Percentiles rank a stretch among this genome's conserved stretches.
phyloP scores from a whole-genome alignment of 92 coral and sea anemone genomes.

The Porites rus region DNA sequence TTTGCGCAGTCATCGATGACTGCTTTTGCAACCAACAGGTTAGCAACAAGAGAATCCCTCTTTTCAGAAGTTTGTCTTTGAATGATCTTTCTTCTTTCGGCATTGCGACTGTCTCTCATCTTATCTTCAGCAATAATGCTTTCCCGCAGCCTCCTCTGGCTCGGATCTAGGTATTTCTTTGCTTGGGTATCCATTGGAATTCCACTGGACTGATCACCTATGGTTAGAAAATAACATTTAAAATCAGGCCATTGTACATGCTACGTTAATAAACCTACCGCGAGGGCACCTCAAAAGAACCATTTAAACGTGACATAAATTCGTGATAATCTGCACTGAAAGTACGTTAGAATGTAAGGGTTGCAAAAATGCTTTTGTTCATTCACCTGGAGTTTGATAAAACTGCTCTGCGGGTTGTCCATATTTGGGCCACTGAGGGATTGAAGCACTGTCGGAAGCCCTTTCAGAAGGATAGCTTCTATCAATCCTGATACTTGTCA shows the following conservation, averaged over 20 bases:
- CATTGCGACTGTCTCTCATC: constrained; percentile 9
- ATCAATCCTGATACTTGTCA: constrained; percentile 18
- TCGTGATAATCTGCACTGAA: too few relatives aligned
- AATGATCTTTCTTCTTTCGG: constrained; percentile 8
- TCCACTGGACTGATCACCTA: background rate
- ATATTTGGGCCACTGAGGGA: background rate
- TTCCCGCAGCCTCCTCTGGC: background rate
- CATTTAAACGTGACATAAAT: too few relatives aligned
- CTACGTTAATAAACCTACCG: too few relatives aligned
- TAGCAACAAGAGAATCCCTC: constrained; percentile 19
- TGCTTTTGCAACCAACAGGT: constrained; percentile 4
- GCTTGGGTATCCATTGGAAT: background rate
- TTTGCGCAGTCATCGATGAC: background rate
- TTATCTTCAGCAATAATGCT: background rate
- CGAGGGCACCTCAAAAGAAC: too few relatives aligned
- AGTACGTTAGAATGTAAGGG: too few relatives aligned
- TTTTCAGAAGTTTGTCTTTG: background rate
- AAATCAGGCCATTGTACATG: too few relatives aligned
- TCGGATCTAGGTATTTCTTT: background rate
- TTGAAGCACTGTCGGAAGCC: background rate
- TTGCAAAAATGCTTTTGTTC: too few relatives aligned
- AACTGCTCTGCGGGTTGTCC: background rate
- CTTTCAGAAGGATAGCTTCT: background rate
- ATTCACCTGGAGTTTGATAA: too few relatives aligned
- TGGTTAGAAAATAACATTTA: too few relatives aligned